Evolutionary conservation across 2,797 vertebrate genomes (phyloP).

Genomic region (Chelidonichthys spinosus): DNA sequence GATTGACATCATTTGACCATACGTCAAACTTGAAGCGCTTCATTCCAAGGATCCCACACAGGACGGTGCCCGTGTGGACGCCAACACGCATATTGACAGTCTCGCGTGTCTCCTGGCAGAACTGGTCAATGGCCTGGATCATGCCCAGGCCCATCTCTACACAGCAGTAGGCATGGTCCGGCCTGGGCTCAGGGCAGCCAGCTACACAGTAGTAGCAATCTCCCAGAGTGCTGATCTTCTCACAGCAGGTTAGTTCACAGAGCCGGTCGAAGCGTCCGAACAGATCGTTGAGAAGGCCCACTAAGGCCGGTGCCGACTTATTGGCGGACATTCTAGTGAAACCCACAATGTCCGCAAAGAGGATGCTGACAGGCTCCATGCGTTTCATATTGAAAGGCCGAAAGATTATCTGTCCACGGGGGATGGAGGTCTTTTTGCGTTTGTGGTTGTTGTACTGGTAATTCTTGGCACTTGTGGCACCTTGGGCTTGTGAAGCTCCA

Average conservation of each 20-base stretch:
- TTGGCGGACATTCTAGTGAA: constrained; percentile 99
- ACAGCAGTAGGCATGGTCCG: constrained; percentile 95
- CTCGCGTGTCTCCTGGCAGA: constrained; percentile 95
- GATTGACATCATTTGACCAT: constrained; percentile 98
- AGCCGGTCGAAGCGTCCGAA: constrained; percentile 96
- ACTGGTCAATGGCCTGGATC: constrained; percentile 98
- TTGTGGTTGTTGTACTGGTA: constrained; percentile 82
- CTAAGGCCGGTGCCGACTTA: constrained; percentile 94
- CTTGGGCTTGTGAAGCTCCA: constrained; percentile 62
- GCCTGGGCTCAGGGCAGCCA: constrained; percentile 93
- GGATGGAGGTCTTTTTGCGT: constrained; percentile 97
- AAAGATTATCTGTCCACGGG: constrained; percentile 93
- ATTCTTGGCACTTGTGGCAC: constrained; percentile 87
- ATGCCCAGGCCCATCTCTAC: constrained; percentile 98
- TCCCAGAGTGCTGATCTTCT: constrained; percentile 98
- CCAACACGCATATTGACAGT: constrained; percentile 97
- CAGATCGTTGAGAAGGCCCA: constrained; percentile 96
- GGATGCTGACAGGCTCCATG: constrained; percentile 94
- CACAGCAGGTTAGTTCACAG: constrained; percentile 93
- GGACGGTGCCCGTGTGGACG: constrained; percentile 95
- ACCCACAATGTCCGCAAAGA: constrained; percentile 97
- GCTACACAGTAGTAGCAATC: constrained; percentile 99
- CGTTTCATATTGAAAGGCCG: constrained; percentile 98
- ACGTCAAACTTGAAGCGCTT: constrained; percentile 98
- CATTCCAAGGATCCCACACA: constrained; percentile 97